Base-by-base conservation (phyloP, 2,113 vertebrate species). In the Indicator maculatus region DNA sequence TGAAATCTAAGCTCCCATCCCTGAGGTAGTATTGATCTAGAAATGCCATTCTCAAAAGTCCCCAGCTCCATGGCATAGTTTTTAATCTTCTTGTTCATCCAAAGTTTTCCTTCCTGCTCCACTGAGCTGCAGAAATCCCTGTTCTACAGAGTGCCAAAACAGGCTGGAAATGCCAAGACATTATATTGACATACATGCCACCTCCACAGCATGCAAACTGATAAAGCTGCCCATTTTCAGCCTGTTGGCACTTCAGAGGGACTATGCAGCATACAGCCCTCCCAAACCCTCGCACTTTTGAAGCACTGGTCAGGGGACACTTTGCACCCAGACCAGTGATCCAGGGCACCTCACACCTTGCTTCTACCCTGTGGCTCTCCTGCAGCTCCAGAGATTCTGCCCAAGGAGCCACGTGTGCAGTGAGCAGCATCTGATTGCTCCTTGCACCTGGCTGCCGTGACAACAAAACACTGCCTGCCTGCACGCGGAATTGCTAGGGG, bases 401-500 rank as follows among this genome's bases (percentile, higher is more conserved):
- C 50, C 79, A 7, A 50, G 31, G 52, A 70, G 69, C 71, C 5
- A 4, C 33, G 4, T 8, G 59, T 7, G 66, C 33, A 13, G 52
- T n/a, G 17, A 36, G 58, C 53, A 30, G 44, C 0, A 2, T 9
- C 70, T 94, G 65, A 90, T 88, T 92, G 81, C 70, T 92, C 63
- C 72, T 44, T 41, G 55, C n/a, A 19, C 17, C 52, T 1, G 17
- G 91, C 91, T 97, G 91, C 94, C 79, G 0, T 91, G 95, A 21
- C 96, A 97, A 93, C 96, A 15, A 21, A 95, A 96, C 94, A 96
- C 38, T 5, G 2, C 72, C 0, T 67, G 89, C 74, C 53, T 5
- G 41, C 74, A 70, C 89, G 21, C 1, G 3, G 86, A 79, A 96
- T 95, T 39, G 76, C 96, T 96, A 95, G 81, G 94, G 96, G 94